Evolutionary conservation across 1,140 invertebrate genomes (phyloP), one percentile per base, ranked within the genome.

Genomic region (Trissolcus basalis): DNA sequence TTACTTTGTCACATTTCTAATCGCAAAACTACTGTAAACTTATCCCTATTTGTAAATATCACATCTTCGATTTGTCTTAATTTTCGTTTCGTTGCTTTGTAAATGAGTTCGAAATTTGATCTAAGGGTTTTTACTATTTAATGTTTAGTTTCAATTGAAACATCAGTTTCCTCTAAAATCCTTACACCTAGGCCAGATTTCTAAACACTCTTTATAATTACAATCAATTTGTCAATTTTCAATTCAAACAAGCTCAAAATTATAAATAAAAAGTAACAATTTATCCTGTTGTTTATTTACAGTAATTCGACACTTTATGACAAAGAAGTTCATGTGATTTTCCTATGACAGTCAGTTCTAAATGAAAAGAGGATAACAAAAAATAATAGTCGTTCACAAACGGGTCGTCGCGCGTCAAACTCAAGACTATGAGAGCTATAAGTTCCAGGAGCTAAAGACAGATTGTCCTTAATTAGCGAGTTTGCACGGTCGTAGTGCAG

Each of bases 401-500:
- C 64, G 72, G 72, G 64, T 68, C 55, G 47, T 70, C 12, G 59
- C 53, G 49, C 56, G 39, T 55, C 56, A 55, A 71, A 69, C 59
- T 72, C 64, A 73, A 61, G 45, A 60, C 59, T 74, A 67, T 77
- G 59, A 73, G 61, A 76, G 53, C 61, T 78, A 70, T 56, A 64
- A 45, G 19, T 75, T 53, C 16, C 47, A 75, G 58, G 64, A 69
- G 64, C 72, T 69, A 75, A 61, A 69, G 70, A 70, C 50, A 64
- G 53, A 51, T 74, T 67, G 63, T 35, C 48, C 65, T 72, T 68
- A 53, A 65, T 58, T 74, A 74, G 58, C 61, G 70, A 59, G 55
- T 71, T 72, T 33, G 69, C 78, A 78, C 69, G 77, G 54, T 72
- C 55, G 72, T 81, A 80, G 77, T 79, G 73, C 77, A 81, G 72